Base-by-base conservation (phyloP, 2,113 vertebrate genomes). In the Leptodactylus fuscus region DNA sequence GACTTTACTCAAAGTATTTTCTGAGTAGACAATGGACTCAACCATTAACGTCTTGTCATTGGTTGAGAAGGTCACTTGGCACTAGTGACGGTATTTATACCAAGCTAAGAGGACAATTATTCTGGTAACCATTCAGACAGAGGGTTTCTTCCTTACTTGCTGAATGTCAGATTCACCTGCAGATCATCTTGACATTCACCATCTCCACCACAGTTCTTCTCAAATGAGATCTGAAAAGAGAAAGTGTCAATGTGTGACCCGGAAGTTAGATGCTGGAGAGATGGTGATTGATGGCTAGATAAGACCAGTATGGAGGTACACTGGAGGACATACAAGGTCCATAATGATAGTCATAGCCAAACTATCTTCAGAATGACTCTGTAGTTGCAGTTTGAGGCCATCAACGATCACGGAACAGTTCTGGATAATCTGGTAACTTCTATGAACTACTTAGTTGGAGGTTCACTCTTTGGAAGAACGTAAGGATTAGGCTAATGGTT, bases 151-250 rank as follows among this genome's bases (percentile, higher is more conserved):
- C 3, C 88, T 88, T 79, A 93, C 92, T 91, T 88, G n/a, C 88
- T 91, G 87, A 95, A 94, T 85, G 87, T 92, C 53, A 96, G 93
- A 85, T 93, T 91, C 87, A 97, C 86, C 75, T 87, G 89, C 0
- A 97, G 92, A 71, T 94, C 79, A 6, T 97, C 96, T 24, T 90
- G 87, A 85, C 96, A 97, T 8, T 89, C 24, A 0, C 89, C 88
- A 77, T 97, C 95, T 0, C 1, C 2, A 3, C 95, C 96, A 79
- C 96, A 97, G 83, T 96, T 92, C 88, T 95, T 95, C 90, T 96
- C 93, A 90, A 97, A 96, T 3, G 89, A 88, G 27, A 96, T 87
- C 96, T 97, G 91, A 83, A 62, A 85, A 44, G 15, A 80, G 1
- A 65, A 8, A 48, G 13, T 16, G 7, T 80, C 0, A 62, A 20